Evolutionary conservation across 2,888 invertebrate species (phyloP), one percentile per base, ranked within the genome.

Genomic region (Unio delphinus): DNA sequence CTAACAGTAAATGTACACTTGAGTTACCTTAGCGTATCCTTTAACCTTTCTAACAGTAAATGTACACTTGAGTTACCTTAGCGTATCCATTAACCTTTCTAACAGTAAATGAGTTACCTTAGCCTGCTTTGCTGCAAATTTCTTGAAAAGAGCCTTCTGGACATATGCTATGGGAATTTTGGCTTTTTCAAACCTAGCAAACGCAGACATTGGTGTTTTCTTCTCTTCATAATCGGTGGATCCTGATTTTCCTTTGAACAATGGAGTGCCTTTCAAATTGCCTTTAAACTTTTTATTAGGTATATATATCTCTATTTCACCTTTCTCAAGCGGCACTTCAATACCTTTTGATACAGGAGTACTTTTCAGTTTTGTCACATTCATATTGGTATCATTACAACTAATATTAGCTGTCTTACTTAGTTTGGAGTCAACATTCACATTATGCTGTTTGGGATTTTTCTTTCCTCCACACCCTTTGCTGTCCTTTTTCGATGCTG

Each of bases 121-220:
- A 58, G 54, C 55, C 55, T 63, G 28, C 55, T 64, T 72, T 55
- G 72, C 63, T 20, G 73, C 45, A 60, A 68, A 67, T 54, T 69
- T 74, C 64, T 78, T 80, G 34, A 68, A 58, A 15, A 79, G 28
- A 4, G 82, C 71, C 64, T 79, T 80, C 67, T 72, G 75, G 15
- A 83, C 79, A 76, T 80, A 83, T 20, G 82, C 83, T 55, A 73
- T 70, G n/a, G 83, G 82, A 1, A 80, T 69, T 59, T 76, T 78
- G 4, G 70, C 45, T 15, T 65, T 71, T 55, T 83, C 81, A 80
- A 85, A 83, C 34, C 70, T 62, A 7, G 80, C 82, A 76, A 84
- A 81, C 26, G 62, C 64, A 28, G 74, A 59, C 28, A 30, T 68
- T 15, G 57, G 65, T 34, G 60, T 67, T 45, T 30, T 66, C 7